Percentiles rank a stretch among this genome's conserved stretches.
Conservation (phyloP, 2,113 vertebrate species). For the Cacatua alba region DNA sequence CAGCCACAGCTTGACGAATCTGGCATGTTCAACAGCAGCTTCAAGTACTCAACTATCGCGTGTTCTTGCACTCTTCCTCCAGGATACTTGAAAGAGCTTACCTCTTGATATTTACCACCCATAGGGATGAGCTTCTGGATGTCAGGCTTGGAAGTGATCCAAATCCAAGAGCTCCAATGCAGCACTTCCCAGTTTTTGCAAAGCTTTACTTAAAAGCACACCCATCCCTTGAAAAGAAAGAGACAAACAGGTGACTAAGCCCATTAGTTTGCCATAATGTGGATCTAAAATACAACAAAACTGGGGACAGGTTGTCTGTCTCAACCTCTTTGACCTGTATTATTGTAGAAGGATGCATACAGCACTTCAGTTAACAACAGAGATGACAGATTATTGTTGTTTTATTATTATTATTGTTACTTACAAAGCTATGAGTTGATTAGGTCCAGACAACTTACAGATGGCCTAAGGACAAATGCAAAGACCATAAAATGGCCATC, state of each 20-base stretch:
- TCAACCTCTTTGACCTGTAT: not conserved
- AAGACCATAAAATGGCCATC: not conserved
- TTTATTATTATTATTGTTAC: not conserved
- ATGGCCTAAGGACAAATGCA: not conserved
- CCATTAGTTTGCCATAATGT: not conserved
- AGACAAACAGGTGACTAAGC: not conserved
- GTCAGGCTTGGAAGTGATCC: not conserved
- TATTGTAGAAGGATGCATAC: not conserved
- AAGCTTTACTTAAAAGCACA: not conserved
- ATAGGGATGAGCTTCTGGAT: slow-evolving; percentile 11
- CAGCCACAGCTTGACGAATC: slow-evolving; percentile 3
- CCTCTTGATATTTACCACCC: slow-evolving; percentile 39
- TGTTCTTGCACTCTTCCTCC: not conserved
- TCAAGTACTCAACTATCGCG: not conserved
- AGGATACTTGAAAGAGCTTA: slow-evolving; percentile 31
- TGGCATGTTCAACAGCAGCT: not conserved
- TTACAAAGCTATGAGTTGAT: not conserved
- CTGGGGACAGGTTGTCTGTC: not conserved
- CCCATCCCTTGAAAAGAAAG: slow-evolving; percentile 37
- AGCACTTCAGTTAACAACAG: not conserved
- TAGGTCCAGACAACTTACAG: not conserved
- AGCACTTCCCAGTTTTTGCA: not conserved
- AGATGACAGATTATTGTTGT: not conserved
- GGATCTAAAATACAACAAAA: not conserved
- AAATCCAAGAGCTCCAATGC: not conserved